phyloP scores from a whole-genome alignment of 92 coral and sea anemone genomes.

The Anthopleura xanthogrammica region DNA sequence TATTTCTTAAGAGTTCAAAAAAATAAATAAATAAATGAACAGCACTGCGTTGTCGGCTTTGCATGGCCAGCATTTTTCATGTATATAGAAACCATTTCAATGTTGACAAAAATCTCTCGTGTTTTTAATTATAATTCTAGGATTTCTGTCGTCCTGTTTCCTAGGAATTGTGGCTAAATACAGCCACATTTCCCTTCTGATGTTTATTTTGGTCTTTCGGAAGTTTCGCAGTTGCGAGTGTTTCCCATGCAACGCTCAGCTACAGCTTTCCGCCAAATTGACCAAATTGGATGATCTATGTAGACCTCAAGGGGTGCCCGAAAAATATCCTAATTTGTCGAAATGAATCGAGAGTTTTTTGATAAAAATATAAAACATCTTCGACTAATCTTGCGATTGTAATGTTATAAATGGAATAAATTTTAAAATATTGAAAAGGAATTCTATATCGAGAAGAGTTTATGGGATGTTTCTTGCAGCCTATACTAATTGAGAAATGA shows the following conservation, averaged over 20 bases:
- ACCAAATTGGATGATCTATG: no score
- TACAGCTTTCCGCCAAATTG: no score
- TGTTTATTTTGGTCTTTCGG: background rate
- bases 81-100: background rate
- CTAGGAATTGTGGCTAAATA: background rate
- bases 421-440: no score
- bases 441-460: no score
- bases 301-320: background rate
- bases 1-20: no score
- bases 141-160: constrained; percentile 5
- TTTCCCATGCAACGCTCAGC: background rate
- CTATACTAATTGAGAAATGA: no score
- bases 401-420: no score
- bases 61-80: background rate
- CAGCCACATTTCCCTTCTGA: background rate
- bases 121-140: background rate
- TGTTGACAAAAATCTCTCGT: background rate
- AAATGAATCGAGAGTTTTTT: no score
- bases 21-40: background rate
- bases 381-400: no score
- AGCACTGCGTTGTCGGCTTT: background rate
- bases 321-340: no score
- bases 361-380: no score
- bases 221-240: background rate
- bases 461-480: no score